Conservation (phyloP, 2,113 vertebrate genomes). For the Nannospalax galili region DNA sequence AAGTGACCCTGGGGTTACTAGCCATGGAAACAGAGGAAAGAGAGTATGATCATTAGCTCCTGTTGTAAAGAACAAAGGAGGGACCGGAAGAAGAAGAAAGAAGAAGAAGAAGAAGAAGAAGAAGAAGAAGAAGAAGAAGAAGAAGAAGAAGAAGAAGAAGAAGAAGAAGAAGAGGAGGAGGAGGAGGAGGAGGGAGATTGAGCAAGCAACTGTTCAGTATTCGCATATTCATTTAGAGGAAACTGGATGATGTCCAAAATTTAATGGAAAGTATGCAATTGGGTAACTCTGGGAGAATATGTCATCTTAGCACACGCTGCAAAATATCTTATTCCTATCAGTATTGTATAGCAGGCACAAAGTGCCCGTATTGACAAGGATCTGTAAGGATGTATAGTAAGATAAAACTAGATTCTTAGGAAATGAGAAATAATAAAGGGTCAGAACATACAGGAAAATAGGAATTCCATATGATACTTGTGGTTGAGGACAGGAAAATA, state of each 20-base stretch:
- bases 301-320: background rate
- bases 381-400: background rate
- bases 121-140: background rate
- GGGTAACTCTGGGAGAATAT: background rate
- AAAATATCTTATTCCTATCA: background rate
- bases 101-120: background rate
- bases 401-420: background rate
- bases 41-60: constrained; percentile 29
- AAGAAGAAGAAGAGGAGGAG: background rate
- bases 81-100: background rate
- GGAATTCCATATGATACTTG: background rate
- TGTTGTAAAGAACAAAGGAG: constrained; percentile 47
- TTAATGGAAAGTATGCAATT: background rate
- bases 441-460: background rate
- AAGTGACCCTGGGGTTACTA: constrained; percentile 23
- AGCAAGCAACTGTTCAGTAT: background rate
- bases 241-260: constrained; percentile 9
- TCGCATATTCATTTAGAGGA: background rate
- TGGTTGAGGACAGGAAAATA: background rate
- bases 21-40: constrained; percentile 39
- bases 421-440: background rate
- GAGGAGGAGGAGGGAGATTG: background rate
- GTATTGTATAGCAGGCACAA: background rate
- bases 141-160: rapidly evolving
- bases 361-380: background rate